These are phyloP conservation scores for Cinclus cinclus DNA, from an alignment of 2,113 vertebrate species.

Conservation along the genomic window DNA sequence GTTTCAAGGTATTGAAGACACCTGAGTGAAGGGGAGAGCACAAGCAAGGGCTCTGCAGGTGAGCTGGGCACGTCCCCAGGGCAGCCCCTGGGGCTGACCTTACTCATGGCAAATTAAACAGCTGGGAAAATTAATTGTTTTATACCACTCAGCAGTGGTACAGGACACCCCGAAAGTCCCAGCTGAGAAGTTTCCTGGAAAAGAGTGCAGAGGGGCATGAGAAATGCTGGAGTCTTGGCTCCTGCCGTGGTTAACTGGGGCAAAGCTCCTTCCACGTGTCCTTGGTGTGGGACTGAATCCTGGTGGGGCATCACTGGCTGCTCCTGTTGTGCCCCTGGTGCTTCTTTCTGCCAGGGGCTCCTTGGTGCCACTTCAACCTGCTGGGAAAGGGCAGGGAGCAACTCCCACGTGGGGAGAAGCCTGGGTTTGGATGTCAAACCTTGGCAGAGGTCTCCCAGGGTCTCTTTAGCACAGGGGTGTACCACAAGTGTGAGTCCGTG, in stretches of 20 bases:
- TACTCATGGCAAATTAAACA: not conserved
- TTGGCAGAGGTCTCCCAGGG: not conserved
- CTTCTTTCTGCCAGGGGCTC: not conserved
- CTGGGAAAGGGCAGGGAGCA: not conserved
- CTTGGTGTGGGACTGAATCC: not conserved
- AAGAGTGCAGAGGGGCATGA: not conserved
- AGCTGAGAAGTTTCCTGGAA: accelerated
- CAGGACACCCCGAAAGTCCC: not conserved
- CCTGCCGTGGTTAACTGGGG: not conserved
- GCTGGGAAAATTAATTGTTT: accelerated
- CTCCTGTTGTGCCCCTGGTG: not conserved
- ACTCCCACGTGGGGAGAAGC: accelerated
- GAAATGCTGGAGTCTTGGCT: not conserved
- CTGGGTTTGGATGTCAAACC: accelerated
- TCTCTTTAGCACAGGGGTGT: not conserved
- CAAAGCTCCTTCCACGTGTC: not conserved
- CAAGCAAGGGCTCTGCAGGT: not conserved
- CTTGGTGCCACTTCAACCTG: not conserved
- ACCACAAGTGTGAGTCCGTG: accelerated
- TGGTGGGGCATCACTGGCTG: accelerated
- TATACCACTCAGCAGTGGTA: accelerated
- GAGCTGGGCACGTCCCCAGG: accelerated
- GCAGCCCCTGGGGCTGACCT: not conserved
- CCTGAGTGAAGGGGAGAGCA: not conserved
- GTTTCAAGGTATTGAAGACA: not conserved